Conservation (phyloP, 2,113 vertebrate genomes). For the Eolophus roseicapilla region DNA sequence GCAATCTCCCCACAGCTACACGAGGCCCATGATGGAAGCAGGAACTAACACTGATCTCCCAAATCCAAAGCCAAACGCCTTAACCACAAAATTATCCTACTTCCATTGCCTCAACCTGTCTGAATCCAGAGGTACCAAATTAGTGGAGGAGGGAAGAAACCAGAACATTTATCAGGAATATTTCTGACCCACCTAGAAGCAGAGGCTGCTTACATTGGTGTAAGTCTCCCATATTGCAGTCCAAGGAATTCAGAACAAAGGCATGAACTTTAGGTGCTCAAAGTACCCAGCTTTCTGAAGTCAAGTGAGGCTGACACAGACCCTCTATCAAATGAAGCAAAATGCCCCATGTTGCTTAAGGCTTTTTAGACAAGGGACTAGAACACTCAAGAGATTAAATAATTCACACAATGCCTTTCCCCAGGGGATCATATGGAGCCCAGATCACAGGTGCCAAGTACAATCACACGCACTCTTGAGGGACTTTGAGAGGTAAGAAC, state of each 20-base stretch:
- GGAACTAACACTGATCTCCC: not conserved
- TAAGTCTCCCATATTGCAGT: not conserved
- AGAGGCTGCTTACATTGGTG: not conserved
- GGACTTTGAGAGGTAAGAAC: not conserved
- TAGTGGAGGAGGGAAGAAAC: not conserved
- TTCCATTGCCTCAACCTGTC: not conserved
- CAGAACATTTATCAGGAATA: not conserved
- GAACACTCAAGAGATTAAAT: not conserved
- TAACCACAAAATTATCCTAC: not conserved
- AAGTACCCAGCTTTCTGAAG: not conserved
- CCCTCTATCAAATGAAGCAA: not conserved
- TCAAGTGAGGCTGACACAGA: not conserved
- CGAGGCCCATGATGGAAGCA: not conserved
- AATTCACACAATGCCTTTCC: not conserved
- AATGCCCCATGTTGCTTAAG: not conserved
- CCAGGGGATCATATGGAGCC: not conserved
- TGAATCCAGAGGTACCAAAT: not conserved
- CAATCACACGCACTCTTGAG: rapidly evolving
- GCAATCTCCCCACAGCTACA: not conserved
- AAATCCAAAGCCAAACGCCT: not conserved
- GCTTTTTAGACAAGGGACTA: not conserved
- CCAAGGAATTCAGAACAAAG: not conserved
- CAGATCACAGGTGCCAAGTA: not conserved
- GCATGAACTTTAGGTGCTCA: not conserved
- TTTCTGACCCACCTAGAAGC: not conserved